Base-by-base conservation (phyloP, 2,113 vertebrate genomes). In the Hemiprocne comata region DNA sequence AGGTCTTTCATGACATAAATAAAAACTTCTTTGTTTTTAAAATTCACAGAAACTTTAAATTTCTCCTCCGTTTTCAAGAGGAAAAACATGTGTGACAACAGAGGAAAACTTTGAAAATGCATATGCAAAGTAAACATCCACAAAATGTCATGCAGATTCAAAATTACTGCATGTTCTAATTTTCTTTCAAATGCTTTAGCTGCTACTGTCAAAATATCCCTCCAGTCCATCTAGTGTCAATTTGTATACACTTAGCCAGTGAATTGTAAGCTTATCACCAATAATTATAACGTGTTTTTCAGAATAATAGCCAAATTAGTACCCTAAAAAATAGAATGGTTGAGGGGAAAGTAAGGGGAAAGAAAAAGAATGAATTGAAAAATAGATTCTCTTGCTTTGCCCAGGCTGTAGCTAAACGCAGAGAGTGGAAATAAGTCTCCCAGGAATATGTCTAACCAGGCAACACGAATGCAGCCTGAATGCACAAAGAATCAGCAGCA, bases 391-490 rank as follows among this genome's bases (percentile, higher is more conserved):
- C 17, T 78, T 88, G 57, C 46, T 81, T 89, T 95, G 20, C 34
- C 51, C 33, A 40, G 29, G 36, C 50, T 89, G 48, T 29, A 73
- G n/a, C 34, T 75, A 89, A 91, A 85, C 42, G 77, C 42, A 75
- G 55, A 71, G 66, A 75, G 60, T 48, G 55, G 57, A 87, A 91
- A 29, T 44, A 87, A 75, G 20, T 82, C 69, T 89, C 83, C 10
- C 70, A 85, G 83, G 85, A 89, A 44, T 64, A 73, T 48, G 78
- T 77, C 93, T 93, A 93, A 84, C 66, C 78, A 88, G 87, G 89
- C 24, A 71, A 79, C 34, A 50, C 11, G 86, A 90, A 80, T 34
- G 55, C 72, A 95, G 46, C 46, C 44, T 85, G 54, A 85, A 40
- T 86, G 33, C 77, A 70, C 88, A 65, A 57, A 54, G 74, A 91